Conservation (phyloP, 2,888 invertebrate species). For the Acanthosepion pharaonis region DNA sequence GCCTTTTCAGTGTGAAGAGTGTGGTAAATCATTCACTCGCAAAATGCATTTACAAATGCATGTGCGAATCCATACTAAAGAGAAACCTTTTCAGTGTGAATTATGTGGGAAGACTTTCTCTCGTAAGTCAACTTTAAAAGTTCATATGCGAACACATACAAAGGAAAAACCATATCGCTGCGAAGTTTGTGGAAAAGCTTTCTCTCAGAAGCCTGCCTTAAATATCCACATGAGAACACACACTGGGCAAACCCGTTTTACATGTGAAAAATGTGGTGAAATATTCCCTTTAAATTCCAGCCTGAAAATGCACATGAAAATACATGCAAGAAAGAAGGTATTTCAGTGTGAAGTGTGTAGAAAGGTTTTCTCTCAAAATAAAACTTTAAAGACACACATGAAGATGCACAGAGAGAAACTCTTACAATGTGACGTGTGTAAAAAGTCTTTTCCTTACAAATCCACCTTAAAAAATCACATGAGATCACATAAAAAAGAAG, state of each 20-base stretch:
- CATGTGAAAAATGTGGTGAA: not conserved
- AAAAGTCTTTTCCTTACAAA: not conserved
- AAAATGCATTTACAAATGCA: no score
- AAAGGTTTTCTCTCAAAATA: not conserved
- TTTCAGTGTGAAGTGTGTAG: not conserved
- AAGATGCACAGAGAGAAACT: not conserved
- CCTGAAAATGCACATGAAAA: conserved; percentile 22
- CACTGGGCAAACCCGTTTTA: not conserved
- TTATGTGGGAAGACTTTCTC: no score
- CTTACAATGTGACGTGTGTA: not conserved
- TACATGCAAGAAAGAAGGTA: not conserved
- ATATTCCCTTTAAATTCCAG: not conserved
- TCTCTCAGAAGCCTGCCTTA: not conserved
- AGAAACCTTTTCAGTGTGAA: no score
- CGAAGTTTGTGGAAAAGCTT: not conserved
- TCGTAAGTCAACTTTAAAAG: not conserved
- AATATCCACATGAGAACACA: conserved; percentile 25
- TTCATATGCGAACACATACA: conserved; percentile 8
- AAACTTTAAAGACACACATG: not conserved
- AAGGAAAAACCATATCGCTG: not conserved
- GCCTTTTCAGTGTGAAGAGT: no score
- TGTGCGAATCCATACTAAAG: no score
- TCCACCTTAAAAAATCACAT: not conserved
- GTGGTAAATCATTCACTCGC: no score
- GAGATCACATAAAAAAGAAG: not conserved